phyloP scores from a whole-genome alignment of 1,140 invertebrate genomes.

The Neelides sp. region DNA sequence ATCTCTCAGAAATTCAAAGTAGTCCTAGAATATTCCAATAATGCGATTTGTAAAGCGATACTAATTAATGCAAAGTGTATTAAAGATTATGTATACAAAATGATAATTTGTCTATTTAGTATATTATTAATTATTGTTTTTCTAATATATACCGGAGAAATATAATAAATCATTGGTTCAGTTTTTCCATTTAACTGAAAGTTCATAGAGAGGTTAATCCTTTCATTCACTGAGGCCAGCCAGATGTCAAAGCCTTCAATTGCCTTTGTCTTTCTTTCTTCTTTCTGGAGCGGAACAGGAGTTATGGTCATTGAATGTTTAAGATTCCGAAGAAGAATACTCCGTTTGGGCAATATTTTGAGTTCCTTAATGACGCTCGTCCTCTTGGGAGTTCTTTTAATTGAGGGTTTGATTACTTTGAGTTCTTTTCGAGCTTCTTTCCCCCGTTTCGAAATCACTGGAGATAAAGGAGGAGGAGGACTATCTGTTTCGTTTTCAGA shows the following conservation, averaged over 20 bases:
- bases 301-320: constrained; percentile 9
- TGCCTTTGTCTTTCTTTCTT: too few relatives aligned
- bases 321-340: too few relatives aligned
- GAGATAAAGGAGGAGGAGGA: background rate
- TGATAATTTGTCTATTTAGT: background rate
- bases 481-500: background rate
- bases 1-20: constrained; percentile 58
- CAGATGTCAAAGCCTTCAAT: constrained; percentile 53
- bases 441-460: background rate
- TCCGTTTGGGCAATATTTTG: too few relatives aligned
- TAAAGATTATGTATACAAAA: too few relatives aligned
- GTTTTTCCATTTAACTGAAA: constrained; percentile 59
- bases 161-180: constrained; percentile 56
- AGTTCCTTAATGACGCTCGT: too few relatives aligned
- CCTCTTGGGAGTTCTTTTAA: too few relatives aligned
- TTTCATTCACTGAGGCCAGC: constrained; percentile 59
- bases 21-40: constrained; percentile 38
- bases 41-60: background rate
- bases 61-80: too few relatives aligned
- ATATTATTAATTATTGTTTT: background rate
- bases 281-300: constrained; percentile 36
- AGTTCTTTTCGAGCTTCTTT: constrained; percentile 7
- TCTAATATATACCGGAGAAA: constrained; percentile 42
- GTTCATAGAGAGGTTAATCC: constrained; percentile 66
- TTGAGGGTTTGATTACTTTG: background rate